phyloP scores from a whole-genome alignment of 2,113 vertebrate genomes.

The Catharus bicknelli region DNA sequence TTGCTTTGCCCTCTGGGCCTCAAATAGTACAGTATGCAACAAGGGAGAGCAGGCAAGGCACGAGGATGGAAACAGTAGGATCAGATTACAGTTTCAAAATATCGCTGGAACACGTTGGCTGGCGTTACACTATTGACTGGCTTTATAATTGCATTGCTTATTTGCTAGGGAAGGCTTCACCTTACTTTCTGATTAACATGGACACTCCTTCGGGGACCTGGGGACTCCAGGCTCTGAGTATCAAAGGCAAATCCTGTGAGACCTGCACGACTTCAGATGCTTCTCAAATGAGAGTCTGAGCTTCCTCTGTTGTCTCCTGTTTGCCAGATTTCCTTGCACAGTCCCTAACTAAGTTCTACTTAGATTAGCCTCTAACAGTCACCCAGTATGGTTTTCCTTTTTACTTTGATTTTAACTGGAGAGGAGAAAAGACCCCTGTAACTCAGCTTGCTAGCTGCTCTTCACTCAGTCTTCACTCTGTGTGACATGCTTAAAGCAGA shows the following conservation, averaged over 20 bases:
- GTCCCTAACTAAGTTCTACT: neutral
- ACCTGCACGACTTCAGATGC: neutral
- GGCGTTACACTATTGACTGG: slow-evolving; percentile 69
- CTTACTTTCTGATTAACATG: slow-evolving; percentile 73
- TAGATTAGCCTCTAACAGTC: neutral
- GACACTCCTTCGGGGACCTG: slow-evolving; percentile 54
- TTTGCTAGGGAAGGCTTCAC: slow-evolving; percentile 75
- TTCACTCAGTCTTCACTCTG: neutral
- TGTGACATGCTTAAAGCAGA: neutral
- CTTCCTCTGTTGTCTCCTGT: neutral
- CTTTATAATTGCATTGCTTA: slow-evolving; percentile 77
- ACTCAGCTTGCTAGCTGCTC: neutral
- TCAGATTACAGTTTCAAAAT: slow-evolving; percentile 80
- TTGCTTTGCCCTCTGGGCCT: slow-evolving; percentile 68
- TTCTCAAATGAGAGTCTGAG: neutral
- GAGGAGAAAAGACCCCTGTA: neutral
- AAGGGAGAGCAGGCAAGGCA: slow-evolving; percentile 68
- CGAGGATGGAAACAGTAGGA: slow-evolving; percentile 73
- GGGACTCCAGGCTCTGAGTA: neutral
- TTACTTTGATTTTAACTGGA: neutral
- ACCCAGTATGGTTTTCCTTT: neutral
- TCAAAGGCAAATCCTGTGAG: neutral
- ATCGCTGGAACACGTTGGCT: slow-evolving; percentile 68
- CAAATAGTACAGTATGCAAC: slow-evolving; percentile 70
- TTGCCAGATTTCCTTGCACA: neutral